phyloP scores from a whole-genome alignment of 2,797 vertebrate species.

The Podarcis siculus region DNA sequence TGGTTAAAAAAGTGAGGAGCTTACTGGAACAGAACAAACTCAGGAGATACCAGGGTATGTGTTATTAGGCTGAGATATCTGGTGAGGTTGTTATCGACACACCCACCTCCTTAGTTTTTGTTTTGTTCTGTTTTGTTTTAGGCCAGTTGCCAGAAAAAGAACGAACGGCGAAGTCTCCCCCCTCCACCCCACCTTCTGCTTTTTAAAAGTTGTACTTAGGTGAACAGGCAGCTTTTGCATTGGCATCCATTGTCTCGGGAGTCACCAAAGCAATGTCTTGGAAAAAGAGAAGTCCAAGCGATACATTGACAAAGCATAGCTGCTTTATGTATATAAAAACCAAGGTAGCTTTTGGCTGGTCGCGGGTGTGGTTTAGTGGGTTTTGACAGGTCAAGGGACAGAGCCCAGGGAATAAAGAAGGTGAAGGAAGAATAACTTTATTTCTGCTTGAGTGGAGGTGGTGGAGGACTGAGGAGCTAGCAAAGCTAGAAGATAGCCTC shows the following conservation, averaged over 20 bases:
- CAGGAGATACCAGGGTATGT: constrained; percentile 83
- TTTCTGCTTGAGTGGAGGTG: not conserved
- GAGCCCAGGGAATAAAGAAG: not conserved
- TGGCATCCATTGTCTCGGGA: not conserved
- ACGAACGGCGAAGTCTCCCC: no score
- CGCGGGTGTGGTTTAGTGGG: not conserved
- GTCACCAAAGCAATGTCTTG: not conserved
- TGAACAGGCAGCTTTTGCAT: not conserved
- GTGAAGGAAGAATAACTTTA: not conserved
- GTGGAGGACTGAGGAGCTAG: not conserved
- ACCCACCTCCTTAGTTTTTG: not conserved
- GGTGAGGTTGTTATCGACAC: not conserved
- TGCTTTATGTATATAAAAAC: not conserved
- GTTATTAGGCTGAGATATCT: not conserved
- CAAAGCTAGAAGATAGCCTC: not conserved
- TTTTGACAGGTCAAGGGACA: not conserved
- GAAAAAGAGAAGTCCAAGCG: not conserved
- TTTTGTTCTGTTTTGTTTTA: not conserved
- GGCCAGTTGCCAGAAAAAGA: not conserved
- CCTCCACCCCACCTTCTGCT: not conserved
- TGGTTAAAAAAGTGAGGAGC: constrained; percentile 85
- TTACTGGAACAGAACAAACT: constrained; percentile 86
- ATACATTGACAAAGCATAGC: not conserved
- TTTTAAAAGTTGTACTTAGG: not conserved
- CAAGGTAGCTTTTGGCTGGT: not conserved